Evolutionary conservation across 1,140 invertebrate species (phyloP), one percentile per base, ranked within the genome.

Genomic region (Drosophila kohkoa): DNA sequence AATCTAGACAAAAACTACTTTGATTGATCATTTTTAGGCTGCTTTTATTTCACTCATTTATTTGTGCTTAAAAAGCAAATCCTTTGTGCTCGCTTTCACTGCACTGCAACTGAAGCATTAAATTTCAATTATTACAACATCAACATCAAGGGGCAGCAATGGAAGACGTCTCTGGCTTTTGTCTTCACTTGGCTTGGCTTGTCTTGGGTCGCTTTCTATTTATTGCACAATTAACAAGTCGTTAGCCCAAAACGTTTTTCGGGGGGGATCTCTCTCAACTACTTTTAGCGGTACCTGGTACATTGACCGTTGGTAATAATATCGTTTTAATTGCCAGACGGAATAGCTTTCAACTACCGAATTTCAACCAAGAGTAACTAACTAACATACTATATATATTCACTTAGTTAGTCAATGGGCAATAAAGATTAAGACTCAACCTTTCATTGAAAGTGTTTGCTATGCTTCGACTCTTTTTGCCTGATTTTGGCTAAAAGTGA

Each of bases 221-320:
- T 82, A 87, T 88, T 88, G 78, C 82, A 87, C 82, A 87, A 87
- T 87, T 87, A 87, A 87, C 82, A 88, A 87, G 72, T 87, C 82
- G 82, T 88, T 87, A 87, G 77, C 54, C 65, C 67, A 66, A 81
- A 62, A 65, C 41, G 75, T 77, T 77, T 68, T 81, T 54, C 65
- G 49, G 52, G 60, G 49, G 35, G 35, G 35, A 38, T 38, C 35
- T 65, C 41, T 67, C 45, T 49, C 13, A 38, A 20, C 51, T 54
- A 65, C 45, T 35, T 25, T 25, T 64, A 79, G 60, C 67, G 75
- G 71, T 85, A 66, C 75, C 67, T 15, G 66, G 66, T 79, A 73
- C 67, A 71, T 59, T 76, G 74, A 64, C 73, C 69, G 51, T 58
- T 49, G 81, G 64, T 74, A 68, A 74, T 85, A 87, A 87, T 87